Evolutionary conservation across 2,797 vertebrate genomes (phyloP).

Genomic region (Erethizon dorsatum): DNA sequence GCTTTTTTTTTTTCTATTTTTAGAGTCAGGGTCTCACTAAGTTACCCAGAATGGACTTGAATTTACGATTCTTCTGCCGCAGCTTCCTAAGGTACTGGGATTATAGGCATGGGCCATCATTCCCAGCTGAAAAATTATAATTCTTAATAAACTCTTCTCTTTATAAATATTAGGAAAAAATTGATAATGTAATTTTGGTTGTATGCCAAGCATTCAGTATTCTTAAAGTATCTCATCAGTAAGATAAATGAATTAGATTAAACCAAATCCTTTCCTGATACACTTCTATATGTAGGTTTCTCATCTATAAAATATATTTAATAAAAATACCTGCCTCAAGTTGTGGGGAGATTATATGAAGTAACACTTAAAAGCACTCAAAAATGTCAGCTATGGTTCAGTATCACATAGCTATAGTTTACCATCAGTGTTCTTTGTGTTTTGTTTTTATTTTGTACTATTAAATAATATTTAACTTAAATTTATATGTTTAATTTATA

Average conservation of each 20-base stretch:
- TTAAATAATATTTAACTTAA: constrained; percentile 50
- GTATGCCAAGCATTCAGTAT: background rate
- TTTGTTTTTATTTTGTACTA: constrained; percentile 43
- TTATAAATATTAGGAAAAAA: background rate
- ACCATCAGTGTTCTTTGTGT: background rate
- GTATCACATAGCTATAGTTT: background rate
- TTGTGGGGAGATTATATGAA: background rate
- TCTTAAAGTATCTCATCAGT: background rate
- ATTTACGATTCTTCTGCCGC: background rate
- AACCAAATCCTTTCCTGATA: background rate
- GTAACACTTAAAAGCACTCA: background rate
- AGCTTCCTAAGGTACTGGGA: background rate
- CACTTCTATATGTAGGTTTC: background rate
- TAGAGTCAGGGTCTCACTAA: background rate
- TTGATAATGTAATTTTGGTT: background rate
- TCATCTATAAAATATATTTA: constrained; percentile 6
- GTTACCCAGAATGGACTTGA: background rate
- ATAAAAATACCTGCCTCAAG: background rate
- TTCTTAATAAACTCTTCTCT: constrained; percentile 23
- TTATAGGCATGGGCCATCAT: background rate
- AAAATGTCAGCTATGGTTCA: background rate
- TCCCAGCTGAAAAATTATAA: constrained; percentile 1
- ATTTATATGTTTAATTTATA: constrained; percentile 52
- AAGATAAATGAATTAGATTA: background rate
- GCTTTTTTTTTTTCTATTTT: background rate